Conservation (phyloP, 2,888 invertebrate genomes). For the Eumerus sabulonum region DNA sequence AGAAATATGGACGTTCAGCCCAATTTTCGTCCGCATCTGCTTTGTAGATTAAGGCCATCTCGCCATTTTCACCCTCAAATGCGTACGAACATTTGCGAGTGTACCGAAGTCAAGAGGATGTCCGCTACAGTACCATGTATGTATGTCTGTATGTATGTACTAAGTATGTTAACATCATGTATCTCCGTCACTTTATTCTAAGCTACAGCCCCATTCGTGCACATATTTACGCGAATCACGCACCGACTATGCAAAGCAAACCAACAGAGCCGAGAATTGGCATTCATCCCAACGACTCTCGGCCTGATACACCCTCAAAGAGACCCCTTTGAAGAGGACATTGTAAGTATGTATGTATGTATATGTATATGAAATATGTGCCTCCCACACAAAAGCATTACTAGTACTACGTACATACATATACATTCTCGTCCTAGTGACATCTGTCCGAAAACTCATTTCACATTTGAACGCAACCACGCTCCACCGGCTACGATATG, state of each 20-base stretch:
- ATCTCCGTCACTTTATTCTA: conserved; percentile 30
- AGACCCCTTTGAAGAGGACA: conserved; percentile 3
- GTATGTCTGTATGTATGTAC: conserved; percentile 35
- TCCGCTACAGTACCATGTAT: conserved; percentile 58
- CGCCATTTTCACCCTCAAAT: conserved; percentile 10
- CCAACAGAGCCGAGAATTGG: conserved; percentile 32
- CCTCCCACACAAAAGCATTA: conserved; percentile 3
- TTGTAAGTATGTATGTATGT: no score
- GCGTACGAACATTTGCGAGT: conserved; percentile 49
- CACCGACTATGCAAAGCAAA: conserved; percentile 61
- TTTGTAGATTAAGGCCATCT: not conserved
- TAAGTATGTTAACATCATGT: conserved; percentile 50
- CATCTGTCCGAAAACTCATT: conserved; percentile 62
- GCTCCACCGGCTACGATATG: conserved; percentile 50
- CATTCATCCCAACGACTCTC: conserved; percentile 20
- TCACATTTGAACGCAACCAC: conserved; percentile 47
- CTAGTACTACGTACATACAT: no score
- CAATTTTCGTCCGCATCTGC: conserved; percentile 9
- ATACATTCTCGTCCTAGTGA: conserved; percentile 21
- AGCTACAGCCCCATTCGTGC: conserved; percentile 6
- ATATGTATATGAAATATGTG: not conserved
- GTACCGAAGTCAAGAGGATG: conserved; percentile 42
- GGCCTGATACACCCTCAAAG: no score
- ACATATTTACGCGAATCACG: conserved; percentile 64
- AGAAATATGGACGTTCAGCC: no score